Evolutionary conservation across 2,113 vertebrate genomes (phyloP).

Genomic region (Seriola quinqueradiata): DNA sequence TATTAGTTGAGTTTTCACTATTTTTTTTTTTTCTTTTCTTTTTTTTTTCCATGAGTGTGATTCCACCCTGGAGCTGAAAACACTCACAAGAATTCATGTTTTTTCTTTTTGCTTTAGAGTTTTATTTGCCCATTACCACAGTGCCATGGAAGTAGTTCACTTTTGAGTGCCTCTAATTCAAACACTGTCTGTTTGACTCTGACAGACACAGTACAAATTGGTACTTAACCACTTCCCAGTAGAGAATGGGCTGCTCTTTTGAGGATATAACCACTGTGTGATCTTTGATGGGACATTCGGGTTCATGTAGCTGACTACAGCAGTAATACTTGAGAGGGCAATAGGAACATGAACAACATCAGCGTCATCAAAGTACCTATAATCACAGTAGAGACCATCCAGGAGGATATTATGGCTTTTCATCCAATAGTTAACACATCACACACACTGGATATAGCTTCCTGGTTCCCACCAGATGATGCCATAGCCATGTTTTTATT

Average conservation of each 20-base stretch:
- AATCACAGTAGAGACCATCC: slow-evolving; percentile 28
- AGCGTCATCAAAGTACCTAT: slow-evolving; percentile 20
- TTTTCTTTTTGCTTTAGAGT: slow-evolving; percentile 52
- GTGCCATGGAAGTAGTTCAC: slow-evolving; percentile 58
- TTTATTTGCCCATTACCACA: slow-evolving; percentile 62
- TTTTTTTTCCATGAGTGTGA: slow-evolving; percentile 12
- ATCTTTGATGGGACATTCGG: slow-evolving; percentile 35
- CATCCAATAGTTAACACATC: slow-evolving; percentile 13
- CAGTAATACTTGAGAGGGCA: slow-evolving; percentile 11
- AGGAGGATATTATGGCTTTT: slow-evolving; percentile 23
- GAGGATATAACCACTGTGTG: slow-evolving; percentile 6
- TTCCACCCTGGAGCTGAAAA: slow-evolving; percentile 53
- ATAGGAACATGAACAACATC: neutral
- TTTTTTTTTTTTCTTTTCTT: neutral
- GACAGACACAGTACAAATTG: slow-evolving; percentile 33
- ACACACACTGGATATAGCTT: neutral
- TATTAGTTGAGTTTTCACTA: slow-evolving; percentile 4
- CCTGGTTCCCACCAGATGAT: slow-evolving; percentile 2
- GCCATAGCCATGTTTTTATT: neutral
- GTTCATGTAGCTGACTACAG: slow-evolving; percentile 23
- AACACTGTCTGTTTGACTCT: slow-evolving; percentile 34
- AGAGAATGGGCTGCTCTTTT: slow-evolving; percentile 16
- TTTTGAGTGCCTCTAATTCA: slow-evolving; percentile 45
- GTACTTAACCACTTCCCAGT: slow-evolving; percentile 22
- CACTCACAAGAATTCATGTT: slow-evolving; percentile 52